Conservation (phyloP, 2,888 invertebrate species). For the Volucella zonaria region DNA sequence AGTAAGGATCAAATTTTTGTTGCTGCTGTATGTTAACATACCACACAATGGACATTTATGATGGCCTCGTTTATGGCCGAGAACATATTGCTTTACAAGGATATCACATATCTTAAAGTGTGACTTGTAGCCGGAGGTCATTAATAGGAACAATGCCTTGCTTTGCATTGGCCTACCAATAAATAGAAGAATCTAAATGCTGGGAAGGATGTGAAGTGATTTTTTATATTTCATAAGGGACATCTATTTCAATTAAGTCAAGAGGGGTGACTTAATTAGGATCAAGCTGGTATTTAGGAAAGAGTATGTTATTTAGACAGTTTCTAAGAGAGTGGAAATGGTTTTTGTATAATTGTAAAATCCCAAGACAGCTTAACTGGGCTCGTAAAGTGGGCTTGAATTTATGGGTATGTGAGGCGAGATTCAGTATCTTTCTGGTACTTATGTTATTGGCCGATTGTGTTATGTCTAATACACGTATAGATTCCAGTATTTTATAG, state of each 20-base stretch:
- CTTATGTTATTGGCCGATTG: too few species aligned
- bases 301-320: too few species aligned
- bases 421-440: too few species aligned
- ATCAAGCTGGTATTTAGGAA: neutral
- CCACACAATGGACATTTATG: constrained; percentile 52
- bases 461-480: too few species aligned
- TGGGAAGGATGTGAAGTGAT: constrained; percentile 13
- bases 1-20: constrained; percentile 35
- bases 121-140: constrained; percentile 34
- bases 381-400: too few species aligned
- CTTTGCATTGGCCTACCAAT: neutral
- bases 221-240: constrained; percentile 4
- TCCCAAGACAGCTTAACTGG: too few species aligned
- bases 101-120: constrained; percentile 50
- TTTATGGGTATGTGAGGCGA: too few species aligned
- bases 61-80: constrained; percentile 38
- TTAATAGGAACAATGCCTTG: constrained; percentile 33
- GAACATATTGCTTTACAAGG: constrained; percentile 41
- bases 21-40: constrained; percentile 41
- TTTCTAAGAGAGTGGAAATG: too few species aligned
- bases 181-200: neutral
- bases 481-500: too few species aligned
- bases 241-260: neutral
- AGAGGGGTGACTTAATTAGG: constrained; percentile 15
- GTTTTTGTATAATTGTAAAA: too few species aligned